A percentile compares a stretch with the other conserved stretches of the same genome.
These are phyloP conservation scores for Merluccius polli DNA, from an alignment of 2,797 vertebrate species.

Conservation along the genomic window DNA sequence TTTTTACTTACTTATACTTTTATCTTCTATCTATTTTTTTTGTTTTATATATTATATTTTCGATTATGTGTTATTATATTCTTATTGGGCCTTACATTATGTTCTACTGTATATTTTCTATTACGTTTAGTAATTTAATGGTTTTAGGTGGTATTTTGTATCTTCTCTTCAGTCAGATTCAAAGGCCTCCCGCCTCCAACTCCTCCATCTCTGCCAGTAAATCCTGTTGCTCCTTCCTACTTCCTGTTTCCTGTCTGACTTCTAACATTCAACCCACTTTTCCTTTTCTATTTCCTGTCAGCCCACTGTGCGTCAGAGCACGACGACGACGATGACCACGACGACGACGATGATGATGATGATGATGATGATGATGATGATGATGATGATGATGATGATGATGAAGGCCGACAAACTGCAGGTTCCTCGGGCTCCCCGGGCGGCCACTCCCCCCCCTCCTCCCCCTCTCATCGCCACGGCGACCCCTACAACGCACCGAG, in stretches of 20 bases:
- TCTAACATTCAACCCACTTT: conserved; percentile 3
- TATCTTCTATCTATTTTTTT: conserved; percentile 5
- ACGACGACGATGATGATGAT: too few relatives aligned
- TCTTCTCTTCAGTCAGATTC: background rate
- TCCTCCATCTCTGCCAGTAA: background rate
- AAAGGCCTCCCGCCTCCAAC: background rate
- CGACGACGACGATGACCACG: background rate
- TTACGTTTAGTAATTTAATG: too few relatives aligned
- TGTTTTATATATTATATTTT: conserved; percentile 5
- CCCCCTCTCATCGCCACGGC: conserved; percentile 3
- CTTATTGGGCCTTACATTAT: too few relatives aligned
- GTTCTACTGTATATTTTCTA: too few relatives aligned
- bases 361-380: background rate
- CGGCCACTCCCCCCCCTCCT: conserved; percentile 6
- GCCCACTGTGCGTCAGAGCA: background rate
- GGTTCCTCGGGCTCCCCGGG: background rate
- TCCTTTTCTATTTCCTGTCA: background rate
- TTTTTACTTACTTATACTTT: background rate
- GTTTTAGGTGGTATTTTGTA: background rate
- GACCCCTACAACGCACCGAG: conserved; percentile 45
- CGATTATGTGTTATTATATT: background rate
- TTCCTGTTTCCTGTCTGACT: conserved; percentile 15
- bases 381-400: background rate
- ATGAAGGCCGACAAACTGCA: background rate
- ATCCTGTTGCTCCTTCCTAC: background rate